Conservation (phyloP, 1,140 invertebrate genomes). For the Capitella teleta region DNA sequence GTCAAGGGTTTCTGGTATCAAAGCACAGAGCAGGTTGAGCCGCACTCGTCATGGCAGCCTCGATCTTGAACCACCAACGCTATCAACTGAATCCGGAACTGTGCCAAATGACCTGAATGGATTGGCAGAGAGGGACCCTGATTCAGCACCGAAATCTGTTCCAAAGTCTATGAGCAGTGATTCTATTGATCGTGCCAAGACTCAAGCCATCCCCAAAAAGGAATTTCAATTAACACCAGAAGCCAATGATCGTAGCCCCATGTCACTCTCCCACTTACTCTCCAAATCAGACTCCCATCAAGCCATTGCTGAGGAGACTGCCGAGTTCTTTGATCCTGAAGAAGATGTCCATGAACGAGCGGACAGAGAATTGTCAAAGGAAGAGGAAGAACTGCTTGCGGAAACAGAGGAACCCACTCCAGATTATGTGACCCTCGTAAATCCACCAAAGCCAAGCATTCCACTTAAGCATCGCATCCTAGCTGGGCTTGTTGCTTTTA, state of each 20-base stretch:
- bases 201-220: too few relatives aligned
- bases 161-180: too few relatives aligned
- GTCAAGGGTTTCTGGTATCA: background rate
- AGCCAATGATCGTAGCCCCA: too few relatives aligned
- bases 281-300: too few relatives aligned
- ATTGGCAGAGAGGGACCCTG: background rate
- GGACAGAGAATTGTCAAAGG: background rate
- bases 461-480: background rate
- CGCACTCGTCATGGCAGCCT: too few relatives aligned
- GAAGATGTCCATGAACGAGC: background rate
- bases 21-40: background rate
- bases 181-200: too few relatives aligned
- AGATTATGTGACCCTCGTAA: too few relatives aligned
- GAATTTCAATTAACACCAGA: too few relatives aligned
- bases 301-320: background rate
- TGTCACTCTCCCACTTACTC: too few relatives aligned
- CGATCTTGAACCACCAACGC: background rate
- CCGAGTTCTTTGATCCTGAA: background rate
- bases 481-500: slow-evolving; percentile 17
- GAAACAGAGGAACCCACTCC: background rate
- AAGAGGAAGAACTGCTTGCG: background rate
- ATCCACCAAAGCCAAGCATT: background rate
- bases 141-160: slow-evolving; percentile 1
- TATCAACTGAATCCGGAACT: background rate
- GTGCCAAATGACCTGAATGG: background rate